Base-by-base conservation (phyloP, 1,140 invertebrate genomes). In the Leptinotarsa lineolata region DNA sequence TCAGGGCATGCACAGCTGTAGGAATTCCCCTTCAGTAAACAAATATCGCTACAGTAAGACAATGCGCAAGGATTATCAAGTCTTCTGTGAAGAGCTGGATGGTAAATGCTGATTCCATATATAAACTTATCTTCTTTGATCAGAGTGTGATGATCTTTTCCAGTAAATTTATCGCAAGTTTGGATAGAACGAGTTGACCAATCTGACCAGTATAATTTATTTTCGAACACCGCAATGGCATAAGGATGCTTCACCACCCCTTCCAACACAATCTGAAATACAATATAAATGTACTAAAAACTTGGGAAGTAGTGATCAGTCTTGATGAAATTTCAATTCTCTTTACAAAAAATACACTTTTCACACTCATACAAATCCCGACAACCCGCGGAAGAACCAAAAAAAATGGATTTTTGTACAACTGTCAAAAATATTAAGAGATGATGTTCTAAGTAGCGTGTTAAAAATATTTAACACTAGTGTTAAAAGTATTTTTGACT, bases 151-250 rank as follows among this genome's bases (percentile, higher is more conserved):
- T 88, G 87, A 72, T 90, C 84, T 80, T 90, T 90, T 0, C 90
- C 89, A 3, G 87, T 89, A 71, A 92, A 89, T 81, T 93, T 94
- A 77, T 94, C 86, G 22, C 90, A 91, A 0, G 86, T 87, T 76
- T 91, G 87, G 30, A 94, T 87, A 18, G 88, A 89, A 75, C 89
- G 88, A 0, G 88, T 88, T 0, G 84, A 83, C 89, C 91, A 93
- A 81, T 97, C 95, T 61, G 91, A 94, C 94, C 95, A 97, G 81
- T 92, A 97, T 1, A 98, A 80, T 13, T 86, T 88, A 84, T 97
- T 91, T 84, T 97, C 95, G 83, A 97, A 97, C 3, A 98, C 89
- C 0, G 91, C 89, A 64, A 98, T 86, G 0, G 93, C 90, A 82
- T 93, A 95, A 0, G 95, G 95, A 85, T 95, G 92, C 76, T 90